Conservation (phyloP, 2,888 invertebrate genomes). For the Cephalotes varians region DNA sequence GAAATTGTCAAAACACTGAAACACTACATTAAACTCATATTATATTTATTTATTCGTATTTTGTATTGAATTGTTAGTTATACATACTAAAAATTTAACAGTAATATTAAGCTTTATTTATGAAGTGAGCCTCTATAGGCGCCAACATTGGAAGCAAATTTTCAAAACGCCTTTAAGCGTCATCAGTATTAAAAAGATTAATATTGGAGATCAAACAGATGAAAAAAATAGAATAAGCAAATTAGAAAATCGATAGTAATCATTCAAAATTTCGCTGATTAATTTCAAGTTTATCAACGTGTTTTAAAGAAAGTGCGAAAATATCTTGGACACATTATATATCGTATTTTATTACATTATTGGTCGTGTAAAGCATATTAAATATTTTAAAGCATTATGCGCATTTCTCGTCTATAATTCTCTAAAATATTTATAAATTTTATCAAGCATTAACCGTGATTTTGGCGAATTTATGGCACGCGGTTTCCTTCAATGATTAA, state of each 20-base stretch:
- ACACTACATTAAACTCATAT: too few species aligned
- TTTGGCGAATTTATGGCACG: slow-evolving; percentile 37
- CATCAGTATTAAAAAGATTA: neutral
- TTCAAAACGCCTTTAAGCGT: too few species aligned
- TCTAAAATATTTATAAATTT: slow-evolving; percentile 26
- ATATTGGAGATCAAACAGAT: neutral
- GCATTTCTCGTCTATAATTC: slow-evolving; percentile 35
- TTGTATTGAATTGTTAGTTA: too few species aligned
- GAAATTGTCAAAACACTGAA: too few species aligned
- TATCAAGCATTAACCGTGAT: slow-evolving; percentile 21
- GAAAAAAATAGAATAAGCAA: neutral
- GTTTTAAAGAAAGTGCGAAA: neutral
- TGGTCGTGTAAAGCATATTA: neutral
- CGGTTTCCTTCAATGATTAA: slow-evolving; percentile 25
- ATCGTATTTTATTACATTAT: neutral
- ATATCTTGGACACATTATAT: neutral
- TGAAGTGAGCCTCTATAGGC: too few species aligned
- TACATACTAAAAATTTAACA: too few species aligned
- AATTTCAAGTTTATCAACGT: neutral
- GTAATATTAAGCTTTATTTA: too few species aligned
- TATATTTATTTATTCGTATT: too few species aligned
- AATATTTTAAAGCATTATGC: neutral
- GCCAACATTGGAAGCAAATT: too few species aligned
- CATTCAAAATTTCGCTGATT: neutral
- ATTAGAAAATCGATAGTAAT: neutral